Base-by-base conservation (phyloP, 2,888 invertebrate genomes). In the Epicampocera succincta region DNA sequence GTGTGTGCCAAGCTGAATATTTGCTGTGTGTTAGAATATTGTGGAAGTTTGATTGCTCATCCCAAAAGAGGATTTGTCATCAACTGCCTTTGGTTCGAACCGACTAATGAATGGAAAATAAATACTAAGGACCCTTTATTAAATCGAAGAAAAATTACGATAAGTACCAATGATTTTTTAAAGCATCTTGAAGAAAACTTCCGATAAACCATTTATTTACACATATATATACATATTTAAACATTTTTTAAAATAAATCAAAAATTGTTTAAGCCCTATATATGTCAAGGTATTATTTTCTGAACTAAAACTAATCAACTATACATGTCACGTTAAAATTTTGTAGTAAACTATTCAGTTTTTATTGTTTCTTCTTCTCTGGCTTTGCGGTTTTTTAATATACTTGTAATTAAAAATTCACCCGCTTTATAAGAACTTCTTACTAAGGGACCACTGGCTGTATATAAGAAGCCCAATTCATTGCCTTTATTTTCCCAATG, bases 381-480 rank as follows among this genome's bases (percentile, higher is more conserved):
- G 21, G 38, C 68, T 46, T 87, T 75, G 5, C 94, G 91, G 84
- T 93, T 93, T 76, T 94, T 94, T 66, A 97, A 90, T 84, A 97
- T 93, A 88, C 96, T 96, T 1, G 95, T 93, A 19, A 98, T 95
- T 88, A 97, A 97, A 91, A 96, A 96, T 92, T 98, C 98, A 3
- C 99, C 99, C n/a, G 99, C 99, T 90, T 98, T 96, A 87, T 99
- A 99, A 0, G 99, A 99, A 71, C 98, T 98, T 48, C 99, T 92
- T 0, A 99, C 99, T 8, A 99, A 92, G 0, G 99, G 99, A 0
- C 99, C 99, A 91, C 98, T 98, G 13, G 99, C 99, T 0, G 98
- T 97, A 91, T 99, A 99, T 0, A 97, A 92, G 92, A 99, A 99
- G 12, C 99, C 99, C 84, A 99, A 91, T 85, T 95, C 92, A 71